Conservation (phyloP, 2,888 invertebrate species). For the Tricholauxania praeusta region DNA sequence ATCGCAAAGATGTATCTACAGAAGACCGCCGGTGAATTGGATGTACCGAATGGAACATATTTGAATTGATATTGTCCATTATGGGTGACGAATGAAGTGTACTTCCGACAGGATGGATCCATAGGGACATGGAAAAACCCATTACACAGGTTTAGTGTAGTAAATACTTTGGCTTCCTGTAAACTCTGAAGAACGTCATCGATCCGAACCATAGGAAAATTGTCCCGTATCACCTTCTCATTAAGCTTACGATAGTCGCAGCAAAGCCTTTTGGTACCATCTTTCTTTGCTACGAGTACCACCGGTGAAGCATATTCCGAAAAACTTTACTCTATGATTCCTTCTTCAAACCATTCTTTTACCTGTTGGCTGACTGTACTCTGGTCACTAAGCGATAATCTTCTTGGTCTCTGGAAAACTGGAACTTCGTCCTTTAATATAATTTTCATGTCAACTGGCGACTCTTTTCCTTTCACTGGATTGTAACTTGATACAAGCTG, state of each 20-base stretch:
- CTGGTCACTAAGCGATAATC: background rate
- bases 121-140: slow-evolving; percentile 60
- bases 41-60: slow-evolving; percentile 47
- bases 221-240: slow-evolving; percentile 27
- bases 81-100: slow-evolving; percentile 50
- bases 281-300: slow-evolving; percentile 47
- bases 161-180: slow-evolving; percentile 37
- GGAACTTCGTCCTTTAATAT: background rate
- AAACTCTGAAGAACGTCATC: slow-evolving; percentile 31
- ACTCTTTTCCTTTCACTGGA: background rate
- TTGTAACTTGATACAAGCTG: background rate
- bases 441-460: slow-evolving; percentile 16
- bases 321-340: slow-evolving; percentile 31
- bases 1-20: slow-evolving; percentile 26
- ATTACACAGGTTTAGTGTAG: slow-evolving; percentile 34
- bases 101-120: slow-evolving; percentile 46
- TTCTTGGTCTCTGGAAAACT: background rate
- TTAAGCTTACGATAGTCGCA: slow-evolving; percentile 45
- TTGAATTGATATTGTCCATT: slow-evolving; percentile 48
- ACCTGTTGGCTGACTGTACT: background rate
- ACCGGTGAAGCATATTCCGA: slow-evolving; percentile 52
- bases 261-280: slow-evolving; percentile 49
- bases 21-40: slow-evolving; percentile 45
- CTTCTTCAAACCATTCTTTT: slow-evolving; percentile 15
- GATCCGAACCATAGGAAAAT: slow-evolving; percentile 30